These are phyloP conservation scores for Oceanodroma tethys DNA, from an alignment of 2,113 vertebrate species.

Conservation along the genomic window DNA sequence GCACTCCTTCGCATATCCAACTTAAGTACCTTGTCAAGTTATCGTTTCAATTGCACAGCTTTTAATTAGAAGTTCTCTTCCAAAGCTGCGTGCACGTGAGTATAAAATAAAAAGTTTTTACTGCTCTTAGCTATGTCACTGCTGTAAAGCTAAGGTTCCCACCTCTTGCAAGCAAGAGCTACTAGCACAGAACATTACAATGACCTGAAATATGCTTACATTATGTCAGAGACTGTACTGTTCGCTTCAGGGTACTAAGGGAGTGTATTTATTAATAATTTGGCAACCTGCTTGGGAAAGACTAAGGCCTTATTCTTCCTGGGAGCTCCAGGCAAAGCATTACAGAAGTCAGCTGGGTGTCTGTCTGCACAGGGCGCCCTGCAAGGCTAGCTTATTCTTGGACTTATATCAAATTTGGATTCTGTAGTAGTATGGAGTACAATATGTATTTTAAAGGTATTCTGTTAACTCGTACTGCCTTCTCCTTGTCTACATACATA, in stretches of 20 bases:
- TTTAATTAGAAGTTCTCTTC: not conserved
- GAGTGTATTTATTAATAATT: not conserved
- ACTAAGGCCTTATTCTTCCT: not conserved
- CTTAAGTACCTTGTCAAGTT: not conserved
- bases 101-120: not conserved
- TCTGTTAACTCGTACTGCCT: not conserved
- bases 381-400: not conserved
- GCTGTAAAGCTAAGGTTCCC: not conserved
- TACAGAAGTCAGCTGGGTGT: not conserved
- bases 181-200: not conserved
- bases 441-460: not conserved
- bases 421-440: not conserved
- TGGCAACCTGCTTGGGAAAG: conserved; percentile 9
- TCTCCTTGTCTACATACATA: not conserved
- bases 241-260: not conserved
- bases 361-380: not conserved
- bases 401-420: not conserved
- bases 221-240: not conserved
- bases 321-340: not conserved
- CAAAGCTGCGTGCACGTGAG: not conserved
- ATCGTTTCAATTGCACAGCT: not conserved
- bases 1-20: not conserved
- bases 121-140: not conserved
- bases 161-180: not conserved
- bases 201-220: not conserved